Evolutionary conservation across 2,888 invertebrate species (phyloP).

Genomic region (Pyrrhia umbra): DNA sequence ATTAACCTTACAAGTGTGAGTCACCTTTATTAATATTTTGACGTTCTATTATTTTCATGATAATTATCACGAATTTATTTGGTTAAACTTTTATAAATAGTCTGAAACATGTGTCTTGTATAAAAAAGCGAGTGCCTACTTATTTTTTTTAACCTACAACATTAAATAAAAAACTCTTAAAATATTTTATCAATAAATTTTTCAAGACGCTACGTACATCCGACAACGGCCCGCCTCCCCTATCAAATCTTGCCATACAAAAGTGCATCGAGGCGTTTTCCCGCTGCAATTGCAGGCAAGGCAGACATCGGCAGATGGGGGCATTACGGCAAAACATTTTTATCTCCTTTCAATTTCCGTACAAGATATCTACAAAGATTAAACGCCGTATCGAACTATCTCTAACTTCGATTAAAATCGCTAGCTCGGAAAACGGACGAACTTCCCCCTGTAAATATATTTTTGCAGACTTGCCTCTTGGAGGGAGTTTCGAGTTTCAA

Average conservation of each 20-base stretch:
- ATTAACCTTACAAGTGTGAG: conserved; percentile 3
- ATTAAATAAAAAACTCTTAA: not conserved
- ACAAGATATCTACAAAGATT: conserved; percentile 62
- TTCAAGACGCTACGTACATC: not conserved
- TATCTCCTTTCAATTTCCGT: conserved; percentile 66
- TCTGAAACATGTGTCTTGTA: not conserved
- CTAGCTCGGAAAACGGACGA: conserved; percentile 60
- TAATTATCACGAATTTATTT: no score
- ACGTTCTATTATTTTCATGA: not conserved
- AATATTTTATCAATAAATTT: not conserved
- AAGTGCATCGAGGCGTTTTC: conserved; percentile 49
- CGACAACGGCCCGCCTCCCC: conserved; percentile 28
- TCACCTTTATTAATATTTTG: conserved; percentile 4
- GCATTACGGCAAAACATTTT: conserved; percentile 58
- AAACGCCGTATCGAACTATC: conserved; percentile 60
- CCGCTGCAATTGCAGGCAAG: conserved; percentile 43
- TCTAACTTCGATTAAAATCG: conserved; percentile 65
- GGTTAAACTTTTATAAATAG: no score
- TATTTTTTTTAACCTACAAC: not conserved
- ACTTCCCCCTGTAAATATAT: conserved; percentile 60
- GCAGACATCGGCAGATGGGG: conserved; percentile 44
- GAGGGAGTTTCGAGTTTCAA: conserved; percentile 44
- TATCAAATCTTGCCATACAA: conserved; percentile 43
- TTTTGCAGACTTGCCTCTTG: conserved; percentile 40
- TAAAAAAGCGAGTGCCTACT: not conserved